Evolutionary conservation across 2,888 invertebrate species (phyloP).

Genomic region (Gymnocheta viridis): DNA sequence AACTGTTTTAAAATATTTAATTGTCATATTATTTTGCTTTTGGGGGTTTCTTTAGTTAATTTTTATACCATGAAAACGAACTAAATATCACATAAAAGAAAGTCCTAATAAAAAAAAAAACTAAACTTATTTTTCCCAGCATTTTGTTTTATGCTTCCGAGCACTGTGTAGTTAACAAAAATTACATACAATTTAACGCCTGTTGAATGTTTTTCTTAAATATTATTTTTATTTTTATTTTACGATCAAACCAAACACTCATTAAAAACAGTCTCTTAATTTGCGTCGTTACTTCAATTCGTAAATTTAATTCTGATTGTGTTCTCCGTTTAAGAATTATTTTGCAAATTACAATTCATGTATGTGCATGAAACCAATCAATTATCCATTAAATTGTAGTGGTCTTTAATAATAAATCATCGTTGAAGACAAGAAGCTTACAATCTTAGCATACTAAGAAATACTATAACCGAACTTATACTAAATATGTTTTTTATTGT

Average conservation of each 20-base stretch:
- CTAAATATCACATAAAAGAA: no score
- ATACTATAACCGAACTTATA: not conserved
- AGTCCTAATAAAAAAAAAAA: no score
- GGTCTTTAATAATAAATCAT: constrained; percentile 62
- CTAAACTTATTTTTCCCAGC: no score
- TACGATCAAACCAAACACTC: not conserved
- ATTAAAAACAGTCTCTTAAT: constrained; percentile 12
- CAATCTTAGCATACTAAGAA: not conserved
- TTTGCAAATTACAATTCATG: constrained; percentile 56
- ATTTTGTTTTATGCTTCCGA: no score
- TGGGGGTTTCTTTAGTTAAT: no score
- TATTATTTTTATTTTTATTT: not conserved
- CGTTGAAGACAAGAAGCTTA: constrained; percentile 49
- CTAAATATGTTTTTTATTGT: not conserved
- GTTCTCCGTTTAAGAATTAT: constrained; percentile 38
- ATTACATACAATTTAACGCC: not conserved
- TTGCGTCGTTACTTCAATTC: not conserved
- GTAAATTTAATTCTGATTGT: constrained; percentile 31
- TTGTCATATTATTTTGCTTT: not conserved
- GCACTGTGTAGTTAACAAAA: not conserved
- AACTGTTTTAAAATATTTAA: not conserved
- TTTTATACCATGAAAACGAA: no score
- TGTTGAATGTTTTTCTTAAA: not conserved
- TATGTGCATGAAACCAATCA: constrained; percentile 49
- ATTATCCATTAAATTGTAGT: constrained; percentile 59